Evolutionary conservation across 2,888 invertebrate species (phyloP).

Genomic region (Drosophila atroscutellata): DNA sequence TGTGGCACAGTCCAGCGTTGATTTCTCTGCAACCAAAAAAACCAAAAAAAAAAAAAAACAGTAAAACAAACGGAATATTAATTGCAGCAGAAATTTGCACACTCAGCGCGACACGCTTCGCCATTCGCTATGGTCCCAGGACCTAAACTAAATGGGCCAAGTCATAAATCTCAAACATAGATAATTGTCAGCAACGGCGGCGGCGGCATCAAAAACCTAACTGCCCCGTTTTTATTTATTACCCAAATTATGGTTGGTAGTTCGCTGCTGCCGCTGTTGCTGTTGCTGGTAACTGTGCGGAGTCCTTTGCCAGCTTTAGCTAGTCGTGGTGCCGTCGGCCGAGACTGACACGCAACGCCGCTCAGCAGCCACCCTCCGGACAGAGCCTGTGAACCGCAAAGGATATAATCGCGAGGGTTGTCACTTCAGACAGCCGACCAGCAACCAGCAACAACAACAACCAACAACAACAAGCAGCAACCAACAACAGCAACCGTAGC

Average conservation of each 20-base stretch:
- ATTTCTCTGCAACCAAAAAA: conserved; percentile 77
- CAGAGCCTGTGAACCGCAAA: conserved; percentile 76
- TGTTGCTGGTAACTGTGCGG: conserved; percentile 1
- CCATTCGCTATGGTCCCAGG: conserved; percentile 57
- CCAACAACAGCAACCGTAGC: conserved; percentile 39
- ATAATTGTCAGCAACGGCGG: conserved; percentile 76
- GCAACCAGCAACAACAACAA: conserved; percentile 8
- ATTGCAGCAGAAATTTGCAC: conserved; percentile 76
- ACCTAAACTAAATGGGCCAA: conserved; percentile 36
- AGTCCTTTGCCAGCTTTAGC: conserved; percentile 1
- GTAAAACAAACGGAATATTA: conserved; percentile 55
- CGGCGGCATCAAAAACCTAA: conserved; percentile 62
- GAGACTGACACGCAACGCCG: conserved; percentile 69
- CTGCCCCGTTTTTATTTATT: conserved; percentile 75
- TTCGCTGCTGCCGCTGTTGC: conserved; percentile 3
- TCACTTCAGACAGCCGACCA: conserved; percentile 49
- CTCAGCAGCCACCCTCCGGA: conserved; percentile 49
- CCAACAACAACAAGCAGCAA: conserved; percentile 4
- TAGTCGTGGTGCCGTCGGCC: conserved; percentile 37
- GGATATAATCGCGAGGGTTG: conserved; percentile 82
- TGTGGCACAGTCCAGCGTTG: conserved; percentile 80
- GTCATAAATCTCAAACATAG: conserved; percentile 73
- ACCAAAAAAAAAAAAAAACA: conserved; percentile 18
- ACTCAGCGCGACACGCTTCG: conserved; percentile 71
- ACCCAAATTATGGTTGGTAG: conserved; percentile 70